Base-by-base conservation (phyloP, 92 coral and sea anemone genomes). In the Parazoanthus darwini region DNA sequence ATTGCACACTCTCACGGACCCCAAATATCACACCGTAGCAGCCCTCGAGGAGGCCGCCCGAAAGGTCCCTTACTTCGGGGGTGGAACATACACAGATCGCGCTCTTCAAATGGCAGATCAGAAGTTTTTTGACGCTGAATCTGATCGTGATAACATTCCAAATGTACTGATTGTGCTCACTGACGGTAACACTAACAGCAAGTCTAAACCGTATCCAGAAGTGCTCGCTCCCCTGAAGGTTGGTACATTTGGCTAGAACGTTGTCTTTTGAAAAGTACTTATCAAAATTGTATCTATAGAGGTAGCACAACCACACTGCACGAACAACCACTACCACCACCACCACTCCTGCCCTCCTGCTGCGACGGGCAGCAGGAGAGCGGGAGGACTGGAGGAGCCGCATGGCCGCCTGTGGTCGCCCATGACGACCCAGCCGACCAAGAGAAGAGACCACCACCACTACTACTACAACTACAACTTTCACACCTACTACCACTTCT, bases 161-260 rank as follows among this genome's bases (percentile, higher is more conserved):
- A 86, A 86, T 63, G 58, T 86, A 74, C 1, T 54, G 18, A 54
- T 54, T 11, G 59, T 54, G 16, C 59, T 54, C 18, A 54, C 59
- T 54, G 59, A 86, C 16, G 88, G 88, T 6, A 74, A 86, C 65
- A 86, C 88, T 35, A 74, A 74, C 43, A 70, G 82, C 9, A 48
- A 72, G 39, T 78, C 58, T 16, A 13, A 74, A 74, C 77, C 82
- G 0, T 74, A 74, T 74, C 22, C 78, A 16, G 8, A 74, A 35
- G 78, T 74, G 16, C 46, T 74, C 46, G 78, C 78, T 5, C 78
- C 78, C 2, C 42, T 74, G 44, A 29, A 74, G 78, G 78, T 74
- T 35, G 78, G 78, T 74, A 74, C 59, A 54, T 2, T 54, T 11
- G 9, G 20, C 18, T 54, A 20, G 18, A 54, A 54, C 51, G 0